Conservation (phyloP, 1,140 invertebrate genomes). For the Paralvinella palmiformis region DNA sequence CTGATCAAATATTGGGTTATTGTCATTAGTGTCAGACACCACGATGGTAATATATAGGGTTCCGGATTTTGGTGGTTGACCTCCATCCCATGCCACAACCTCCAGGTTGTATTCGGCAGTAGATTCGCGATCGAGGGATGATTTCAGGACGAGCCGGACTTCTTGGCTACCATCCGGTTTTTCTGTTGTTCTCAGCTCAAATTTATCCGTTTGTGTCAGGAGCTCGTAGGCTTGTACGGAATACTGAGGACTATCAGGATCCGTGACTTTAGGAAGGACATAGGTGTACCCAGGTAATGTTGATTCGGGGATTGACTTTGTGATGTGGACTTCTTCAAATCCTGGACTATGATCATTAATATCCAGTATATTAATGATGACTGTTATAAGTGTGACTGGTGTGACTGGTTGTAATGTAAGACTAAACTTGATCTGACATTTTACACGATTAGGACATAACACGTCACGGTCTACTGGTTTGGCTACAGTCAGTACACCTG, state of each 20-base stretch:
- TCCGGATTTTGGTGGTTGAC: constrained; percentile 4
- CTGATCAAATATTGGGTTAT: constrained; percentile 93
- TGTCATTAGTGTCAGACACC: constrained; percentile 82
- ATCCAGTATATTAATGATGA: constrained; percentile 13
- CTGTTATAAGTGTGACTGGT: neutral
- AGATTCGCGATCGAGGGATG: constrained; percentile 13
- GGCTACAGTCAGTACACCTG: neutral
- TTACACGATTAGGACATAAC: neutral
- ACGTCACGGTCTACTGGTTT: neutral
- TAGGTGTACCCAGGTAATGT: neutral
- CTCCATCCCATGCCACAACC: constrained; percentile 77
- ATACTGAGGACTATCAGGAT: constrained; percentile 11
- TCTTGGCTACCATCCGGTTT: constrained; percentile 16
- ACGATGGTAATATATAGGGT: constrained; percentile 22
- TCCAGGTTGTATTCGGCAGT: constrained; percentile 6
- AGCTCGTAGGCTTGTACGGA: constrained; percentile 14
- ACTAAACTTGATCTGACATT: neutral
- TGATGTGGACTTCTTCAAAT: constrained; percentile 9
- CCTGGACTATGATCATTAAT: constrained; percentile 11
- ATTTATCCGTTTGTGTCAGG: neutral
- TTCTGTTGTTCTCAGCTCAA: constrained; percentile 12
- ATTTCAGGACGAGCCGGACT: constrained; percentile 12
- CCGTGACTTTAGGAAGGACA: neutral
- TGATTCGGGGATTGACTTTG: neutral
- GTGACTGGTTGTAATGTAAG: neutral